A percentile compares a stretch with the other conserved stretches of the same genome.
Evolutionary conservation across 1,140 invertebrate species (phyloP).

Genomic region (Octopus sinensis): DNA sequence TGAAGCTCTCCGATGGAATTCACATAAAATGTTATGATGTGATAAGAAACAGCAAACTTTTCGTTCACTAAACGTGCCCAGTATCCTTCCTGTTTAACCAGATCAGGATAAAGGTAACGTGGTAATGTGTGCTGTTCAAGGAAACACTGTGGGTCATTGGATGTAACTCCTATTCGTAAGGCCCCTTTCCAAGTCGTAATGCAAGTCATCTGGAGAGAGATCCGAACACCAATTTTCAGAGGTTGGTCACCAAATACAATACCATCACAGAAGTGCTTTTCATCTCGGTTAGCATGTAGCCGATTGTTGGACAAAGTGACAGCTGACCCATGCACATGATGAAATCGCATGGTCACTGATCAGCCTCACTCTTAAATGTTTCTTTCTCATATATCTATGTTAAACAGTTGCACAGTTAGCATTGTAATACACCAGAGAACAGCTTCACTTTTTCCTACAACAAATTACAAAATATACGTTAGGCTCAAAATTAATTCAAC

Average conservation of each 20-base stretch:
- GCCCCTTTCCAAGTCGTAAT: slow-evolving; percentile 53
- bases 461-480: too few species aligned
- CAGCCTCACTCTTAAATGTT: background rate
- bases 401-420: too few species aligned
- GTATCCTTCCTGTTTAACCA: slow-evolving; percentile 49
- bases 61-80: slow-evolving; percentile 54
- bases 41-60: slow-evolving; percentile 37
- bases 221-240: slow-evolving; percentile 44
- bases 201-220: slow-evolving; percentile 46
- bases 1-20: slow-evolving; percentile 49
- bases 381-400: too few species aligned
- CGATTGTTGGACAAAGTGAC: slow-evolving; percentile 38
- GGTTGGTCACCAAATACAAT: slow-evolving; percentile 55
- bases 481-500: too few species aligned
- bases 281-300: slow-evolving; percentile 39
- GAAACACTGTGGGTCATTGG: slow-evolving; percentile 46
- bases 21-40: slow-evolving; percentile 51
- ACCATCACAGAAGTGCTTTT: slow-evolving; percentile 52
- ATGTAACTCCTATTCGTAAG: slow-evolving; percentile 55
- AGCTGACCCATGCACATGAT: slow-evolving; percentile 43
- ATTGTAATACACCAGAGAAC: too few species aligned
- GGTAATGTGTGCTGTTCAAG: slow-evolving; percentile 37
- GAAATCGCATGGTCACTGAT: slow-evolving; percentile 44
- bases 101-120: slow-evolving; percentile 51
- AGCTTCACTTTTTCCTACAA: too few species aligned